These are phyloP conservation scores for Notechis scutatus DNA, from an alignment of 2,113 vertebrate genomes.

Conservation along the genomic window DNA sequence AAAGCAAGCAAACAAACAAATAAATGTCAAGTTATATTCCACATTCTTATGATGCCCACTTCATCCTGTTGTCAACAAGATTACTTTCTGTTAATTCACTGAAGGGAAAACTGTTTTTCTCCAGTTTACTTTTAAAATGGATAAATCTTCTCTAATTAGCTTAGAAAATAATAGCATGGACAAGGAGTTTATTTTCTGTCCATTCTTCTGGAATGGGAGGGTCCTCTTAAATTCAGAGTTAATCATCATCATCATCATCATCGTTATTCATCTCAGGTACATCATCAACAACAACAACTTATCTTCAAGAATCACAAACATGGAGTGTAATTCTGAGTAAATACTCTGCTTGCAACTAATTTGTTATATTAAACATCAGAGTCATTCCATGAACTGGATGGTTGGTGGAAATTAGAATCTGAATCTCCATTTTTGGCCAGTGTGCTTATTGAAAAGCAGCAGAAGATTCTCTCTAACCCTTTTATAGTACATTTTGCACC, in stretches of 20 bases:
- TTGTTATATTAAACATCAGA: neutral
- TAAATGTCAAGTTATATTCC: too few relatives aligned
- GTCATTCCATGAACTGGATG: neutral
- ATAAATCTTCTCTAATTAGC: neutral
- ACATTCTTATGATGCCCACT: too few relatives aligned
- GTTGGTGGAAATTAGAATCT: neutral
- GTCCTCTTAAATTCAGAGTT: neutral
- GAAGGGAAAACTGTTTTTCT: neutral
- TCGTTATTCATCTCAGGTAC: neutral
- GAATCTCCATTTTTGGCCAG: neutral
- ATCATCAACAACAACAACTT: neutral
- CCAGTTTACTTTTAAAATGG: neutral
- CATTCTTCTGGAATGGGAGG: neutral
- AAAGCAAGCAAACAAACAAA: neutral
- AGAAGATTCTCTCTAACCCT: neutral
- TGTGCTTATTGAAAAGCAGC: neutral
- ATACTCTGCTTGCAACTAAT: neutral
- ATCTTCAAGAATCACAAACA: neutral
- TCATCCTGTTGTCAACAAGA: too few relatives aligned
- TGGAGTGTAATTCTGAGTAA: neutral
- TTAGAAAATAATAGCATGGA: neutral
- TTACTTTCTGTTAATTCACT: neutral
- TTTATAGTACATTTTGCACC: neutral
- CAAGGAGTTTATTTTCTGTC: neutral
- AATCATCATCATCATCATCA: neutral